A percentile compares a stretch with the other conserved stretches of the same genome.
These are phyloP conservation scores for Diadegma fenestrale DNA, from an alignment of 2,888 invertebrate genomes.

Conservation along the genomic window DNA sequence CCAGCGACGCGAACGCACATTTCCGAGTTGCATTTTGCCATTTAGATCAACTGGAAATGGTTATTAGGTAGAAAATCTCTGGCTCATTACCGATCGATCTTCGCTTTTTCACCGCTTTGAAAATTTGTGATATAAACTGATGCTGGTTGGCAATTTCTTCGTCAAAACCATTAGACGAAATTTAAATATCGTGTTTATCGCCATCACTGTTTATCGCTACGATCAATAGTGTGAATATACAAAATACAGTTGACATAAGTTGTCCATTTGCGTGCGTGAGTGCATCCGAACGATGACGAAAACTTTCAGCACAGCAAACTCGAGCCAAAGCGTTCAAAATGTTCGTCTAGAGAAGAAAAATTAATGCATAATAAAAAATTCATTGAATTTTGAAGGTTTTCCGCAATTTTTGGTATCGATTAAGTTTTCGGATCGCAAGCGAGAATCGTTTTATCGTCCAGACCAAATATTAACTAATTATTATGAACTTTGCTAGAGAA, in stretches of 20 bases:
- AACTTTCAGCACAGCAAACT: slow-evolving; percentile 50
- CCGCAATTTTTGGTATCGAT: no score
- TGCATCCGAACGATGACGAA: slow-evolving; percentile 21
- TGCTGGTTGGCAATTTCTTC: background rate
- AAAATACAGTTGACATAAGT: slow-evolving; percentile 3
- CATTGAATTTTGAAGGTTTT: no score
- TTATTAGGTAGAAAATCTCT: background rate
- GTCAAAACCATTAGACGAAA: background rate
- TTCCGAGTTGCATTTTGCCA: background rate
- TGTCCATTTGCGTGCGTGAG: background rate
- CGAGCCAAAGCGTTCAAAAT: slow-evolving; percentile 45
- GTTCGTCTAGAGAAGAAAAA: slow-evolving; percentile 57
- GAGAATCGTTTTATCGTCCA: no score
- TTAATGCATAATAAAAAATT: slow-evolving; percentile 65
- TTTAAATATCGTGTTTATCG: background rate
- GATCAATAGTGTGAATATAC: background rate
- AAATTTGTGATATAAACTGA: background rate
- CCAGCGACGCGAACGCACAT: slow-evolving; percentile 1
- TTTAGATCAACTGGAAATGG: background rate
- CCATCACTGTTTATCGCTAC: background rate
- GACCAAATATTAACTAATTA: no score
- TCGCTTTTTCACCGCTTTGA: background rate
- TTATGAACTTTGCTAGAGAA: no score
- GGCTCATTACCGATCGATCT: background rate
- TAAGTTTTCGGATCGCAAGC: no score